Conservation (phyloP, 2,113 vertebrate species). For the Falco punctatus region DNA sequence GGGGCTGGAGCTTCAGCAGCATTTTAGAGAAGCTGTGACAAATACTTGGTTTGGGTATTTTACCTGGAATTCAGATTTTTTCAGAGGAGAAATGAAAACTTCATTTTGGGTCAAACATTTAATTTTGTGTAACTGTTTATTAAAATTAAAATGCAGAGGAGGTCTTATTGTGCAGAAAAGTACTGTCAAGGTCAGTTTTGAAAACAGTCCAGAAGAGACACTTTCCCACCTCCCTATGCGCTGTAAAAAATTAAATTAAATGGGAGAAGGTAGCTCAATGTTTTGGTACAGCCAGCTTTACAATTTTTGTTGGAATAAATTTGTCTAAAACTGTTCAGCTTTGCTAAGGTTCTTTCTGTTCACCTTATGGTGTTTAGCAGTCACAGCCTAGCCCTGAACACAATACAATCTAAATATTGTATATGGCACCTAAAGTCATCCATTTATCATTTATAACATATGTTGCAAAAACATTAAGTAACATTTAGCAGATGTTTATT, state of each 20-base stretch:
- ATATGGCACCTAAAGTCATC: neutral
- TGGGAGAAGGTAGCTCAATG: neutral
- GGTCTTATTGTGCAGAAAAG: neutral
- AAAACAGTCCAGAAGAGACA: neutral
- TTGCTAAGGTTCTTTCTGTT: neutral
- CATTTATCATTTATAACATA: neutral
- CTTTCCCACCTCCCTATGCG: neutral
- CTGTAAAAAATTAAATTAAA: neutral
- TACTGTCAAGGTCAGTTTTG: neutral
- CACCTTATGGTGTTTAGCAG: neutral
- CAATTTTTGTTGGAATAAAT: neutral
- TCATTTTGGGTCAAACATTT: neutral
- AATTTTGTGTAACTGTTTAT: neutral
- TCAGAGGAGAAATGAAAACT: neutral
- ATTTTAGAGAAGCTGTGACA: neutral
- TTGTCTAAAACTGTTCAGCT: neutral
- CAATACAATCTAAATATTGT: neutral
- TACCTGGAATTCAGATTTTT: neutral
- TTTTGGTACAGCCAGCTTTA: neutral
- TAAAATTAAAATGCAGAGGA: neutral
- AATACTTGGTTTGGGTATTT: neutral
- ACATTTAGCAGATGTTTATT: conserved; percentile 20
- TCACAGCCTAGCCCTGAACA: neutral
- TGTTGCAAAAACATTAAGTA: neutral
- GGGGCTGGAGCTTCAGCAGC: neutral